Conservation (phyloP, 2,113 vertebrate species). For the Equus quagga region DNA sequence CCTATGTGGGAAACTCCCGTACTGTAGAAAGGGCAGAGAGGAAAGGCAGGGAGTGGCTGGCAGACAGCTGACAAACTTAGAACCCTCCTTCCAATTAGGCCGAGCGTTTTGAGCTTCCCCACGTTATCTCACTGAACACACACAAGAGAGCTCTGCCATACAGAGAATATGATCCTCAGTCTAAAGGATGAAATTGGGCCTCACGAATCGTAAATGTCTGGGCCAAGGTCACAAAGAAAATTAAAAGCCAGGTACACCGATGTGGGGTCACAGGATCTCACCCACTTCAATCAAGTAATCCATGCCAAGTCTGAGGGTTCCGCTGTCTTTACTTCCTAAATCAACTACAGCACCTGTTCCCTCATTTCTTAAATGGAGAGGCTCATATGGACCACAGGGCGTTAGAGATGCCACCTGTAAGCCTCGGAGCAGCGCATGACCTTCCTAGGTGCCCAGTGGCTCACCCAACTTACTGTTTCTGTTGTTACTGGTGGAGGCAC, state of each 20-base stretch:
- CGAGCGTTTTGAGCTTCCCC: fast-evolving
- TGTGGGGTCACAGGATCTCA: fast-evolving
- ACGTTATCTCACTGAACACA: fast-evolving
- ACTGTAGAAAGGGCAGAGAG: too few relatives aligned
- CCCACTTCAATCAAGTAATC: background rate
- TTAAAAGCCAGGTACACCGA: background rate
- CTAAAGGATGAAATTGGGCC: background rate
- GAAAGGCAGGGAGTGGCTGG: fast-evolving
- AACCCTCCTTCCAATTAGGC: fast-evolving
- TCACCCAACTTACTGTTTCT: background rate
- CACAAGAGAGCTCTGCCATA: fast-evolving
- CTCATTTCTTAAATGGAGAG: background rate
- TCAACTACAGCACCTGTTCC: background rate
- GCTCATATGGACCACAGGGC: too few relatives aligned
- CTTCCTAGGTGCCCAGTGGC: fast-evolving
- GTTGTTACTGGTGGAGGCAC: too few relatives aligned
- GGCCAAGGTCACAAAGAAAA: background rate
- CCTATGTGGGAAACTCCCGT: fast-evolving
- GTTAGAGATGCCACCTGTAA: fast-evolving
- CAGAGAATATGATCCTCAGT: fast-evolving
- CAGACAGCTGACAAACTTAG: too few relatives aligned
- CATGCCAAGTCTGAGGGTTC: fast-evolving
- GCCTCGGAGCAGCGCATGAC: too few relatives aligned
- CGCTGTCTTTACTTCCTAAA: background rate
- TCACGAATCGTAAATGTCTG: background rate